These are phyloP conservation scores for Microctenopoma lineatum DNA, from an alignment of 2,797 vertebrate species.

Conservation along the genomic window DNA sequence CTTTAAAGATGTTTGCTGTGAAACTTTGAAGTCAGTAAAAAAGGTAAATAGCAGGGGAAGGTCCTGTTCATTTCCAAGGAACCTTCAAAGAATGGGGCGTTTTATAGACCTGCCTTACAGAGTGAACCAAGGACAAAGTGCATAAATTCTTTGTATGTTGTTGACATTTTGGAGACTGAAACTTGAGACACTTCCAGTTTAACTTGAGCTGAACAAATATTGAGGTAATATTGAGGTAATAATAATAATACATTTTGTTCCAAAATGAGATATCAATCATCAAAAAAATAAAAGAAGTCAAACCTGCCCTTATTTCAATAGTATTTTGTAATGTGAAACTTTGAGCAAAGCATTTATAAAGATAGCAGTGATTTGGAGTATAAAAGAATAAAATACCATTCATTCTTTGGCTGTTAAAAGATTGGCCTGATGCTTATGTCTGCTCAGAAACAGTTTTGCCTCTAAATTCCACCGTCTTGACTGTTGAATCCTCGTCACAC, in stretches of 20 bases:
- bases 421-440: constrained; percentile 29
- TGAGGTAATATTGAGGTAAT: constrained; percentile 36
- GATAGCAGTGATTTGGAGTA: constrained; percentile 39
- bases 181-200: constrained; percentile 20
- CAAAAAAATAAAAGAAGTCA: constrained; percentile 25
- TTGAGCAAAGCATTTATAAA: constrained; percentile 41
- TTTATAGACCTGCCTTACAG: constrained; percentile 65
- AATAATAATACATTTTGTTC: constrained; percentile 35
- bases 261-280: constrained; percentile 40
- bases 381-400: constrained; percentile 39
- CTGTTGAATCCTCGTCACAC: constrained; percentile 27
- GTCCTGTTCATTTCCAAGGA: constrained; percentile 49
- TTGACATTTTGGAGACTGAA: constrained; percentile 49
- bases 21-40: constrained; percentile 40
- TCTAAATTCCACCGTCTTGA: constrained; percentile 7
- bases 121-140: constrained; percentile 62
- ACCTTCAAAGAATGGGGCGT: constrained; percentile 67
- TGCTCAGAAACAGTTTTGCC: constrained; percentile 22
- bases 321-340: constrained; percentile 39
- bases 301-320: constrained; percentile 11
- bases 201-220: constrained; percentile 40
- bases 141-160: constrained; percentile 43
- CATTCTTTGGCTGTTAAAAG: constrained; percentile 49
- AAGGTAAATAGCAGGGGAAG: constrained; percentile 40
- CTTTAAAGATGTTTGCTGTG: constrained; percentile 73